A percentile compares a stretch with the other conserved stretches of the same genome.
Conservation (phyloP, 2,888 invertebrate species). For the Hydroisotoma schaefferi region DNA sequence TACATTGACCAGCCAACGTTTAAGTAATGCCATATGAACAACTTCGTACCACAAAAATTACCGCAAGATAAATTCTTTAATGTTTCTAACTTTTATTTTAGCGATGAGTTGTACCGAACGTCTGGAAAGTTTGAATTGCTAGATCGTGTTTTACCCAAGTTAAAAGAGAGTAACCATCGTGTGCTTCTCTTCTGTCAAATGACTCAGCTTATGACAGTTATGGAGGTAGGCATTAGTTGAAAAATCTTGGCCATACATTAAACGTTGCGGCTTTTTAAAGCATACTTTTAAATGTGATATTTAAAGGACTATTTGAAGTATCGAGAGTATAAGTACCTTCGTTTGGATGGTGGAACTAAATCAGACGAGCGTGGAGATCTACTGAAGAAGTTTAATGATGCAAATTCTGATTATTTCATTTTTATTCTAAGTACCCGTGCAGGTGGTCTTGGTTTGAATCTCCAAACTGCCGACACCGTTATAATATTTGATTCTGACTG, state of each 20-base stretch:
- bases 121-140: constrained; percentile 97
- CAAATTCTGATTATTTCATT: constrained; percentile 86
- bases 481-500: constrained; percentile 99
- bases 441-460: constrained; percentile 94
- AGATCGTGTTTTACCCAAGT: constrained; percentile 92
- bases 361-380: constrained; percentile 95
- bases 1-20: constrained; percentile 72
- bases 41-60: neutral
- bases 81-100: constrained; percentile 54
- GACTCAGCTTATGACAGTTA: constrained; percentile 98
- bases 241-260: neutral
- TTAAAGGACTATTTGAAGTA: constrained; percentile 84
- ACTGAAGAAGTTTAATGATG: constrained; percentile 80
- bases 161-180: constrained; percentile 85
- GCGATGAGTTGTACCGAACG: constrained; percentile 85
- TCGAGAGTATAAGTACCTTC: constrained; percentile 82
- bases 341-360: constrained; percentile 96
- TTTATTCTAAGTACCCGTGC: constrained; percentile 95
- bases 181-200: constrained; percentile 99
- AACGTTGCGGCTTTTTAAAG: neutral
- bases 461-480: constrained; percentile 98
- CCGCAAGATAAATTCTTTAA: neutral
- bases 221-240: constrained; percentile 56
- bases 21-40: constrained; percentile 16
- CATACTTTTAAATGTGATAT: neutral